A percentile compares a stretch with the other conserved stretches of the same genome.
Conservation (phyloP, 2,113 vertebrate species). For the Fukomys damarensis region DNA sequence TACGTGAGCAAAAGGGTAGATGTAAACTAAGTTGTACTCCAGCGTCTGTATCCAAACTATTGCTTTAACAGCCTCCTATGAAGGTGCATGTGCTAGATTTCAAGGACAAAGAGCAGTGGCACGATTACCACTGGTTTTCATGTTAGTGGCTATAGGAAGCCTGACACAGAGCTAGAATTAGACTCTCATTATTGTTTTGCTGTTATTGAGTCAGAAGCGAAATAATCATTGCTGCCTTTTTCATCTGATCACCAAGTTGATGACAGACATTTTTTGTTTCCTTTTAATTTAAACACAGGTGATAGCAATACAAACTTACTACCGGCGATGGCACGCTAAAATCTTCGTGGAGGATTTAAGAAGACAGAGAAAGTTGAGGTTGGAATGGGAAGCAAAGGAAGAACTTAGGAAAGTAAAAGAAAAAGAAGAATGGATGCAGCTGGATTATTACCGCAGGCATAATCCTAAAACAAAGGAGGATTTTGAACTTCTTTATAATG, state of each 20-base stretch:
- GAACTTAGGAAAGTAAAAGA: constrained; percentile 85
- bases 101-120: not conserved
- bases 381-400: constrained; percentile 89
- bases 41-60: not conserved
- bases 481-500: constrained; percentile 92
- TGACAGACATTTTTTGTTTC: constrained; percentile 2
- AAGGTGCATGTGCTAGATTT: not conserved
- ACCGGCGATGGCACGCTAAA: constrained; percentile 90
- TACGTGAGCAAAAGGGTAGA: not conserved
- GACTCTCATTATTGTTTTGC: not conserved
- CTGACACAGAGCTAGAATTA: not conserved
- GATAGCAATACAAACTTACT: constrained; percentile 90
- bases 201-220: not conserved
- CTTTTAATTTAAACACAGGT: constrained; percentile 85
- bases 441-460: constrained; percentile 88
- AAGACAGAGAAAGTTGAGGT: constrained; percentile 81
- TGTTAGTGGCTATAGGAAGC: not conserved
- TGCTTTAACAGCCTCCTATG: not conserved
- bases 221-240: not conserved
- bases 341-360: constrained; percentile 84
- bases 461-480: constrained; percentile 92
- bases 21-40: not conserved
- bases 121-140: not conserved
- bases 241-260: not conserved
- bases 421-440: constrained; percentile 87